These are phyloP conservation scores for Acleris holmiana DNA, from an alignment of 2,888 invertebrate species.

Conservation along the genomic window DNA sequence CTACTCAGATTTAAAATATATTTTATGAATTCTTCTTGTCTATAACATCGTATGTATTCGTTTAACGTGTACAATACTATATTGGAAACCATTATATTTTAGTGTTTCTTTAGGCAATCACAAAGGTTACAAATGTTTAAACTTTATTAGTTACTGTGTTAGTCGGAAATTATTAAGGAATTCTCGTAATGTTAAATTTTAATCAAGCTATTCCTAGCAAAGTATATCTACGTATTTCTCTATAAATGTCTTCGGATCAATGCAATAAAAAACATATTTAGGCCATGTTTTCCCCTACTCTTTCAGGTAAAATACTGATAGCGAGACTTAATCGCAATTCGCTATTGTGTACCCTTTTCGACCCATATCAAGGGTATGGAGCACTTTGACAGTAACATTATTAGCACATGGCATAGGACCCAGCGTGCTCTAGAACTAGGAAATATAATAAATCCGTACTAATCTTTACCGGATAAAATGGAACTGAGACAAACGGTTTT, in stretches of 20 bases:
- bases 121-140: too few species aligned
- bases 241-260: conserved; percentile 8
- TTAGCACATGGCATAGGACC: conserved; percentile 66
- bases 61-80: too few species aligned
- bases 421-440: conserved; percentile 53
- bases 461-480: conserved; percentile 45
- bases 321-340: conserved; percentile 50
- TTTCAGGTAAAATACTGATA: conserved; percentile 60
- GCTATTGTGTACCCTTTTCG: conserved; percentile 65
- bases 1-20: too few species aligned
- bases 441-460: conserved; percentile 57
- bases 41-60: too few species aligned
- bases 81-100: too few species aligned
- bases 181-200: too few species aligned
- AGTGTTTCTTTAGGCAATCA: too few species aligned
- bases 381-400: conserved; percentile 74
- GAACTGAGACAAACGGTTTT: conserved; percentile 10
- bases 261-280: conserved; percentile 60
- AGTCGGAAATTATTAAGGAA: too few species aligned
- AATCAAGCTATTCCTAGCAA: neutral
- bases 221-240: too few species aligned
- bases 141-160: too few species aligned
- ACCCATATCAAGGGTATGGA: conserved; percentile 68
- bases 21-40: too few species aligned
- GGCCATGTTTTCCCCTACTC: conserved; percentile 53